Conservation (phyloP, 2,113 vertebrate species). For the Pyxicephalus adspersus region DNA sequence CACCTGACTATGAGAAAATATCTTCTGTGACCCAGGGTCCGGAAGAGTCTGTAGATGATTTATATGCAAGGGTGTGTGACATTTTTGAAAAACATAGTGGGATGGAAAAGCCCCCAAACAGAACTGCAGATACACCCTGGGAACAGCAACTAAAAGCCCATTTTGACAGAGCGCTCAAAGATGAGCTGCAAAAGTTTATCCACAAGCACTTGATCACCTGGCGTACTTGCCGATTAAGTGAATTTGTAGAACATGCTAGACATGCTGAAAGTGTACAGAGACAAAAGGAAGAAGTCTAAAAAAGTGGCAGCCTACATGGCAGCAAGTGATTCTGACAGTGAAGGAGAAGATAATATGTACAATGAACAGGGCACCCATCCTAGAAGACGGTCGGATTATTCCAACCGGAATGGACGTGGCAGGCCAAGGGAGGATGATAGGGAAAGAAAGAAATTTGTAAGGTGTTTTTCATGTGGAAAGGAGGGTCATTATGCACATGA, state of each 20-base stretch:
- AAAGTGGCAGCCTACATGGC: background rate
- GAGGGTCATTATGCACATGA: background rate
- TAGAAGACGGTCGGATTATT: background rate
- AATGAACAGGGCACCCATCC: no score
- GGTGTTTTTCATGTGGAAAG: background rate
- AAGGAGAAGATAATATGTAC: background rate
- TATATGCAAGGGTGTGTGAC: background rate
- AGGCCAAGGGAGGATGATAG: background rate
- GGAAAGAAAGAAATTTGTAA: background rate
- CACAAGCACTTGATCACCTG: no score
- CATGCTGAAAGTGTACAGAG: background rate
- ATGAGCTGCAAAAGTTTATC: background rate
- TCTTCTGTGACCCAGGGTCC: background rate
- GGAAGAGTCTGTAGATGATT: background rate
- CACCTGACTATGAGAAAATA: background rate
- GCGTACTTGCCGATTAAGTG: no score
- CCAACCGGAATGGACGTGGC: background rate
- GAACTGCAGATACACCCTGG: background rate
- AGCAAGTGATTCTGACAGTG: background rate
- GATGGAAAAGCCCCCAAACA: background rate
- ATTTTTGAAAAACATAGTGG: background rate
- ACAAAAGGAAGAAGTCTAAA: background rate
- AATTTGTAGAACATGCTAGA: no score
- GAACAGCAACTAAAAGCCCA: background rate
- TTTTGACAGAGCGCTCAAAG: background rate